Evolutionary conservation across 2,113 vertebrate species (phyloP), one percentile per base, ranked within the genome.

Genomic region (Ammospiza caudacuta): DNA sequence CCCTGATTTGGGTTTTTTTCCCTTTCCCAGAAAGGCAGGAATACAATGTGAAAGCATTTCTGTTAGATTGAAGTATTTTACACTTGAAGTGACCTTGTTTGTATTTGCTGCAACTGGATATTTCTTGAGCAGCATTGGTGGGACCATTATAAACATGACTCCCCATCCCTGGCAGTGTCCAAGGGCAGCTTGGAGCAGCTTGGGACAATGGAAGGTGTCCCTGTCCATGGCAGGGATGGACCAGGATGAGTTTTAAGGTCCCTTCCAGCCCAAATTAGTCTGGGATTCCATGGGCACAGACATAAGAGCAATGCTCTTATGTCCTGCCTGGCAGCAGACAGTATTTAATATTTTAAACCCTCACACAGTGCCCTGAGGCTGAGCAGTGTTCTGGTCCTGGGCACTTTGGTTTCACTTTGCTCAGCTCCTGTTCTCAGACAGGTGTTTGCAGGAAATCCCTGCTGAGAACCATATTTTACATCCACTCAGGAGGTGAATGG

Each of bases 41-140:
- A 23, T 22, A 17, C 49, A 46, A 3, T 6, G 6, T 14, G 52
- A 57, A 52, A 61, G 19, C 21, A 4, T 63, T 78, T 41, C 57
- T 59, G n/a, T 58, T 28, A 20, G 2, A 22, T 0, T 2, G 0
- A 23, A 74, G 31, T 63, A 12, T 52, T 44, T 68, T 21, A 18
- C 22, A 2, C 33, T 41, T 0, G 0, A 28, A 69, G 24, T 35
- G 29, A n/a, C 29, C 6, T 0, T 20, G 35, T 58, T 61, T 64
- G 70, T 35, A 12, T 51, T 74, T 78, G 39, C n/a, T 47, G 4
- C n/a, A n/a, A 2, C 15, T 5, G 31, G 27, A n/a, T 23, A 6
- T 12, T 67, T 41, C 46, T 52, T 72, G 73, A 55, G n/a, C 75
- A 46, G 46, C 64, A 17, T 0, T 9, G 33, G 9, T 8, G 8